Evolutionary conservation across 64 coral and sea anemone species (phyloP), one percentile per base, ranked within the genome.

Genomic region (Dendrophyllia cribrosa): DNA sequence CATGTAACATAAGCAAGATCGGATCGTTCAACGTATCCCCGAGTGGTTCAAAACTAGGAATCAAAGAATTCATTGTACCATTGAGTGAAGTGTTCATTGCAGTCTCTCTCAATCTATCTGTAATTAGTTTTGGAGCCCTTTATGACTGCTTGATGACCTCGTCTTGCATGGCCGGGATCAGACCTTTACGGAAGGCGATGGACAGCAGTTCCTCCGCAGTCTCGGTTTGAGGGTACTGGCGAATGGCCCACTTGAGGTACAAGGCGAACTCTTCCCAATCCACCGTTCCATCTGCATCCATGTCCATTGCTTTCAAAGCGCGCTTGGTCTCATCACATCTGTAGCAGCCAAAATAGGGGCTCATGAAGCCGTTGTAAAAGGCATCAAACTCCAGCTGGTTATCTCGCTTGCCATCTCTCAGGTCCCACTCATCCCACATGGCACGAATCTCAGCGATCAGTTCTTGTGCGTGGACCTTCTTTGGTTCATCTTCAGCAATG

Each of bases 121-220:
- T 34, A 34, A 34, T 2, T 34, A 34, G 0, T 34, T 34, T 34
- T 34, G 34, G 34, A 34, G 34, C 34, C 34, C 2, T 34, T 34
- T 34, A 34, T 34, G 34, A 34, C 58, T 89, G 63, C 13, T 75
- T 82, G 25, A 94, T 6, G 4, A 89, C 22, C 45, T 89, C 88
- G 53, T 95, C 93, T 51, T 85, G 93, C 93, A 95, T 95, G 61
- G 93, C 93, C 19, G 93, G 93, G 24, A 95, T 90, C 21, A 95
- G 78, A 34, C 93, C 93, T 61, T 95, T 95, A 20, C 79, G 88
- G 71, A 95, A 95, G 19, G 79, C 93, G 34, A 86, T 70, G 11
- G 87, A 79, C 52, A 90, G 75, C 48, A 80, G 44, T 10, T 90
- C 58, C 17, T 90, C 88, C 20, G 88, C 58, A 7, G 56, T 77